These are phyloP conservation scores for Apis cerana DNA, from an alignment of 1,140 invertebrate species.

Conservation along the genomic window DNA sequence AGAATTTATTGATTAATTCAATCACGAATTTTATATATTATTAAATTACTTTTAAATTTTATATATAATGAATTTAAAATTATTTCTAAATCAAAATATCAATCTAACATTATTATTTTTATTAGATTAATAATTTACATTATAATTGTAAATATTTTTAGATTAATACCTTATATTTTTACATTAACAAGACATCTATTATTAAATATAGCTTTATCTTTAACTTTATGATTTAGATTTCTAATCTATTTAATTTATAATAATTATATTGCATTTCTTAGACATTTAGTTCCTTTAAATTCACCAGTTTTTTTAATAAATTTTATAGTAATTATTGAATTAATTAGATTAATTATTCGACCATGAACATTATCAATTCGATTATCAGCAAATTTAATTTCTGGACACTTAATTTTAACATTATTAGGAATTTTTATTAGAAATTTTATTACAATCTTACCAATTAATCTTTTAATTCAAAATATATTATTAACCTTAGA, in stretches of 20 bases:
- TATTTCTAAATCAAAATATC: no score
- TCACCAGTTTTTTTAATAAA: conserved; percentile 83
- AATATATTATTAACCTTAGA: conserved; percentile 85
- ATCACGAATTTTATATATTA: no score
- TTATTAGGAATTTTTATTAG: no score
- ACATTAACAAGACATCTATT: no score
- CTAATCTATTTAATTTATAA: conserved; percentile 83
- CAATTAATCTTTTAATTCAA: background rate
- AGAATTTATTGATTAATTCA: no score
- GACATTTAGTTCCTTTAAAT: conserved; percentile 84
- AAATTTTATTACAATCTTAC: background rate
- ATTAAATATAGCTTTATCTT: conserved; percentile 81
- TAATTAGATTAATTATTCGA: conserved; percentile 84
- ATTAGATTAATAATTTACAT: no score
- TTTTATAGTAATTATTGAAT: conserved; percentile 85
- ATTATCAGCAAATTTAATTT: conserved; percentile 86
- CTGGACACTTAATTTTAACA: conserved; percentile 85
- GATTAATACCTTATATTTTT: no score
- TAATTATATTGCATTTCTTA: conserved; percentile 81
- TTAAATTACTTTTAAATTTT: no score
- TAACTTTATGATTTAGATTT: conserved; percentile 84
- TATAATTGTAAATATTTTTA: no score
- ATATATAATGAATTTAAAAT: no score
- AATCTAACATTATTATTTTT: no score
- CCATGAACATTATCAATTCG: conserved; percentile 85